Percentiles rank a stretch among this genome's conserved stretches.
Evolutionary conservation across 2,113 vertebrate species (phyloP).

Genomic region (Notarius lentiginosus): DNA sequence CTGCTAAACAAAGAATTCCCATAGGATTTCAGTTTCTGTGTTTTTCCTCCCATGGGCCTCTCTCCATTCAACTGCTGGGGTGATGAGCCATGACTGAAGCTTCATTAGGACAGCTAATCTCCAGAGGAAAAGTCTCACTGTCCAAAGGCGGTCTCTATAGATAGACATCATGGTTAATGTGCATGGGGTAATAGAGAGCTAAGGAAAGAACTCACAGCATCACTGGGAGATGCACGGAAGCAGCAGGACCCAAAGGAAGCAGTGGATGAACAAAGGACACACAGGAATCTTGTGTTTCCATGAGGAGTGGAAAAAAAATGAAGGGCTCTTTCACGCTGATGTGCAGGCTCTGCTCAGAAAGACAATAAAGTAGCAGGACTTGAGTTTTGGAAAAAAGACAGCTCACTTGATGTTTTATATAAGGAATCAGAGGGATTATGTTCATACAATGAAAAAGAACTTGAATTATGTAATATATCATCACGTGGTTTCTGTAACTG

Average conservation of each 20-base stretch:
- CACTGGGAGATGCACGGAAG: slow-evolving; percentile 12
- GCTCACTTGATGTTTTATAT: neutral
- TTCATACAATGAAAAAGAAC: neutral
- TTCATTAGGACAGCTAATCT: slow-evolving; percentile 47
- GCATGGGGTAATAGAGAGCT: slow-evolving; percentile 4
- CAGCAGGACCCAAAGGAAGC: slow-evolving; percentile 7
- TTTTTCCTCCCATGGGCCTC: slow-evolving; percentile 26
- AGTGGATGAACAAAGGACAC: neutral
- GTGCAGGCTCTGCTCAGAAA: slow-evolving; percentile 5
- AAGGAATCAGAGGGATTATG: neutral
- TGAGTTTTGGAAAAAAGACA: slow-evolving; percentile 3
- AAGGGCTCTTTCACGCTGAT: neutral
- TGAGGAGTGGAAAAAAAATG: slow-evolving; percentile 19
- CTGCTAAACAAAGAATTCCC: slow-evolving; percentile 10
- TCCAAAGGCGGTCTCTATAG: neutral
- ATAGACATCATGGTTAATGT: slow-evolving; percentile 13
- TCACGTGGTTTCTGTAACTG: neutral
- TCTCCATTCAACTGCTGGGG: slow-evolving; percentile 39
- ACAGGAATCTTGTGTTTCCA: slow-evolving; percentile 20
- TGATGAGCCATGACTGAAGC: slow-evolving; percentile 48
- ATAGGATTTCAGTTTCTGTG: slow-evolving; percentile 23
- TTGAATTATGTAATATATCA: slow-evolving; percentile 7
- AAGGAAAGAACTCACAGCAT: slow-evolving; percentile 15
- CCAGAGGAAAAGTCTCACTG: slow-evolving; percentile 31
- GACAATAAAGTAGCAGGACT: neutral